Base-by-base conservation (phyloP, 2,797 vertebrate species). In the Microctenopoma steveboyesi region DNA sequence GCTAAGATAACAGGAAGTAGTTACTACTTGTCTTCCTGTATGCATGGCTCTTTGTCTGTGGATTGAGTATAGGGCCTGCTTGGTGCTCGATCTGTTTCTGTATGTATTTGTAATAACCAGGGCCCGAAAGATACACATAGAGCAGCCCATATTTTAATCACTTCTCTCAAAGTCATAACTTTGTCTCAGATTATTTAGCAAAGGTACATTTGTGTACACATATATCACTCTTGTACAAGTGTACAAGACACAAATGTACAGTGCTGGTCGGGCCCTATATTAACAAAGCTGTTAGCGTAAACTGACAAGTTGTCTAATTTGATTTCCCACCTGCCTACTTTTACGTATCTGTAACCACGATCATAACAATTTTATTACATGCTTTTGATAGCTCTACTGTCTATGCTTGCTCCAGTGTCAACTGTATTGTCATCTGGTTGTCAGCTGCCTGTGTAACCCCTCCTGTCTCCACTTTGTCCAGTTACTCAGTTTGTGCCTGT, bases 41-140 rank as follows among this genome's bases (percentile, higher is more conserved):
- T 93, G 92, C 93, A 94, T 94, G 90, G 88, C 90, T 91, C 72
- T 82, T 57, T 88, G 79, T 89, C 69, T 87, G 74, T 77, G 39
- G 78, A 79, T 80, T 64, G 73, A 88, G 58, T 78, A 80, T 76
- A 68, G 83, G 78, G 73, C 54, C 68, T 68, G 61, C 82, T 78
- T 79, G 83, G 84, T 85, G 80, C 64, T 85, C 59, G 50, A 77
- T 88, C 74, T 50, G 56, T 76, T 81, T 43, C 52, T 75, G 35
- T 82, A 40, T 79, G 42, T 81, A 72, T 83, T 74, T 86, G 62
- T 86, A 73, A 79, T 72, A 74, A 78, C 37, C 33, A 57, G 75
- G 69, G 82, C 83, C 81, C 39, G 70, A 86, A 72, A 75, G 40
- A 65, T 64, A 50, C 67, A 79, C 57, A 37, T 27, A 53, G 30